Conservation (phyloP, 2,797 vertebrate genomes). For the Uromys caudimaculatus region DNA sequence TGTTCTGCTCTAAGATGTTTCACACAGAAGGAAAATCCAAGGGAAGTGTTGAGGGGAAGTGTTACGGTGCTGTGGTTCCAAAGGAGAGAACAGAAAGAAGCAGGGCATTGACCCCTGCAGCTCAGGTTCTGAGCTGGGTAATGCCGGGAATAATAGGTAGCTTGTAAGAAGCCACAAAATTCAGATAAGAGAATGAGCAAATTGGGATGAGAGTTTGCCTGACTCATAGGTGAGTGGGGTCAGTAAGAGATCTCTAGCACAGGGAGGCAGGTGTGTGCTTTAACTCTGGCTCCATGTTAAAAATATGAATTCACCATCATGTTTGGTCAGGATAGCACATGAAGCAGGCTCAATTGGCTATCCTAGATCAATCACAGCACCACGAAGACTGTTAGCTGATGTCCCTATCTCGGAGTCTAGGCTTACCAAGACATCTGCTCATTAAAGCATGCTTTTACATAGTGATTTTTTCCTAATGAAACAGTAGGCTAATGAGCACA, state of each 20-base stretch:
- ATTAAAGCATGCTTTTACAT: conserved; percentile 29
- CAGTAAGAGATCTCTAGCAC: background rate
- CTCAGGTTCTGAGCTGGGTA: background rate
- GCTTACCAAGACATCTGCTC: background rate
- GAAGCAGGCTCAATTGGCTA: background rate
- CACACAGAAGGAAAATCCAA: too few relatives aligned
- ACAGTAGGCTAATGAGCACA: conserved; percentile 24
- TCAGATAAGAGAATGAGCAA: background rate
- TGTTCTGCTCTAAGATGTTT: background rate
- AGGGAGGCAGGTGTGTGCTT: background rate
- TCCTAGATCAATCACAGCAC: background rate
- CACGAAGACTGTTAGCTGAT: background rate
- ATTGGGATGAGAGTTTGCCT: background rate
- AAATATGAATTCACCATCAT: background rate
- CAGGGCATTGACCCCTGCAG: too few relatives aligned
- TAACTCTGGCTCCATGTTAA: background rate
- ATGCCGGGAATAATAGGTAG: background rate
- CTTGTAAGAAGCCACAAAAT: background rate
- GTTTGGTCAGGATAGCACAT: background rate
- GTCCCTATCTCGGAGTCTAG: background rate
- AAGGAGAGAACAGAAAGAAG: too few relatives aligned
- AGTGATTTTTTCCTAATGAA: conserved; percentile 1
- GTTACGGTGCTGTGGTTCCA: too few relatives aligned
- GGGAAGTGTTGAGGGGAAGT: too few relatives aligned
- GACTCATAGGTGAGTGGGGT: background rate